Conservation (phyloP, 2,113 vertebrate genomes). For the Theropithecus gelada region DNA sequence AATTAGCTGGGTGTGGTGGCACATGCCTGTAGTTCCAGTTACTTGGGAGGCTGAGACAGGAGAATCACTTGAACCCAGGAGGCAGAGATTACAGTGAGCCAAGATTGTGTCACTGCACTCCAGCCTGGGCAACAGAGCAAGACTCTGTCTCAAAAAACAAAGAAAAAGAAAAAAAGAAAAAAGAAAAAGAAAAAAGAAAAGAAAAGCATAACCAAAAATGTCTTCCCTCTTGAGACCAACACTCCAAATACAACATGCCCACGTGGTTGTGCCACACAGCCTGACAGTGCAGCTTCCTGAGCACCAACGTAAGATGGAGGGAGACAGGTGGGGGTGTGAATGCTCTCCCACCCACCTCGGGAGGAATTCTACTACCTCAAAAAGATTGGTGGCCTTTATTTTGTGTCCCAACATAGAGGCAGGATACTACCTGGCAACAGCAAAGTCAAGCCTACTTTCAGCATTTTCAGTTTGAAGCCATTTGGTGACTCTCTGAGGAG, state of each 20-base stretch:
- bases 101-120: no score
- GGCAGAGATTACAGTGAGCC: no score
- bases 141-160: no score
- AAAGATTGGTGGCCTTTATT: not conserved
- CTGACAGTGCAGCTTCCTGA: not conserved
- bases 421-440: not conserved
- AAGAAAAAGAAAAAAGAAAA: not conserved
- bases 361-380: not conserved
- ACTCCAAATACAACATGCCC: not conserved
- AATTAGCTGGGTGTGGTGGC: no score
- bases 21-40: no score
- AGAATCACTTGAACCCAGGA: not conserved
- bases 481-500: not conserved
- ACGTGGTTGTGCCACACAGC: rapidly evolving
- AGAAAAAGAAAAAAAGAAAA: no score
- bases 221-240: not conserved
- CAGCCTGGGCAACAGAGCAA: no score
- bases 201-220: not conserved
- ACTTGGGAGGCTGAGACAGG: not conserved
- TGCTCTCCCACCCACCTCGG: not conserved
- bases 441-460: not conserved
- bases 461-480: not conserved
- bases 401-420: not conserved
- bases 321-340: rapidly evolving
- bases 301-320: rapidly evolving